Evolutionary conservation across 2,888 invertebrate species (phyloP), one percentile per base, ranked within the genome.

Genomic region (Oeneis ivallda): DNA sequence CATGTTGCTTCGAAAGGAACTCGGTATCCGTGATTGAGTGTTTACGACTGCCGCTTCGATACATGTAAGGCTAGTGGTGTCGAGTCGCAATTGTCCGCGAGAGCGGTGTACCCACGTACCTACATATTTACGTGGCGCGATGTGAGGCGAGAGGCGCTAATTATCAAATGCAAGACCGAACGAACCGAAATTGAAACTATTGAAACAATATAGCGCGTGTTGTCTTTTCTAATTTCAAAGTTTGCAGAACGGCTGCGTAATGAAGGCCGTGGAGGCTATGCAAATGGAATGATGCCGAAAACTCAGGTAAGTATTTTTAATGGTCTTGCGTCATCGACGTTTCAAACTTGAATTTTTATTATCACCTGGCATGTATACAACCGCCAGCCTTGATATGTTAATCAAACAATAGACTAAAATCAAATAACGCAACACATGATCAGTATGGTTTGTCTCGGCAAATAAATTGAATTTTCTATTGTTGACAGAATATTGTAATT

Each of bases 321-420:
- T 89, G 89, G 90, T 86, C 86, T 92, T 92, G 89, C 92, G 91
- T 91, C 92, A 92, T 90, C 84, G 82, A 75, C 79, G 83, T 84
- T 90, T 87, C 86, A 90, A 91, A 92, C 92, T 91, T 92, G 91
- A 90, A 89, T 88, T 91, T 92, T 91, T 89, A 92, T 92, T 92
- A 91, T 92, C 92, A 91, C 92, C 86, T 89, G 83, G 83, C 83
- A 80, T 84, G 86, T 89, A 87, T 90, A 86, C 85, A 85, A 84
- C 85, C 84, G 82, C 77, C 82, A 91, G 86, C 91, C 91, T 92
- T 92, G 89, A 92, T 92, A 90, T 85, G 85, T 89, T 89, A 86
- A 84, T 86, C 91, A 91, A 92, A 92, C 91, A 91, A 91, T 89
- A 86, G 88, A 78, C 85, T 80, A 82, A 90, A 89, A 88, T 85